Conservation (phyloP, 2,888 invertebrate genomes). For the Vanessa cardui region DNA sequence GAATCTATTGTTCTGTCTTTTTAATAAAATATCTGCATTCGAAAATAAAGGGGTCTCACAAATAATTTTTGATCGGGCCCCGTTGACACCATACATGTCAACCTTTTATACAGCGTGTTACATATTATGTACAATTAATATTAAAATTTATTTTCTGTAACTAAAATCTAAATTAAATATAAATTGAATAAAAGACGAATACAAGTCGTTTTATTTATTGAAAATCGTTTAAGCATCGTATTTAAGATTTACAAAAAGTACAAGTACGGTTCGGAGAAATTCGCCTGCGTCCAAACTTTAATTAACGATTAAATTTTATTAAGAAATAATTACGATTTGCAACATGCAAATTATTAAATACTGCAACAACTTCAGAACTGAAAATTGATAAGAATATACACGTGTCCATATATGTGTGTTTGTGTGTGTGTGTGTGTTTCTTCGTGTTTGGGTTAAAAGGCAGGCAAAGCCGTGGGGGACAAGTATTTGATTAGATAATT, state of each 20-base stretch:
- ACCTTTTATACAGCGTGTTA: conserved; percentile 49
- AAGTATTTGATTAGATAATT: too few species aligned
- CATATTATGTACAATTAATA: too few species aligned
- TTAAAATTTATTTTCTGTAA: too few species aligned
- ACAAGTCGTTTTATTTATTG: neutral
- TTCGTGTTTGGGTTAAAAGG: too few species aligned
- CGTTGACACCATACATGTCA: conserved; percentile 58
- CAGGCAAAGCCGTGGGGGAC: too few species aligned
- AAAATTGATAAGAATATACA: too few species aligned
- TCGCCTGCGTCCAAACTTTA: too few species aligned
- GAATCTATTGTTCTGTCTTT: conserved; percentile 48
- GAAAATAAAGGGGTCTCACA: conserved; percentile 50
- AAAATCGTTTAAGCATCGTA: neutral
- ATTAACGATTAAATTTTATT: neutral
- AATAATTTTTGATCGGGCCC: conserved; percentile 55
- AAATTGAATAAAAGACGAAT: neutral
- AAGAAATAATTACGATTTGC: neutral
- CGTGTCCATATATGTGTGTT: too few species aligned
- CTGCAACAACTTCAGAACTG: too few species aligned
- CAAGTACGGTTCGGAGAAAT: conserved; percentile 2
- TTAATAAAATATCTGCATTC: conserved; percentile 53
- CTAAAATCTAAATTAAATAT: neutral
- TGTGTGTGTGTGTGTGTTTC: too few species aligned
- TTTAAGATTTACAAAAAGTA: conserved; percentile 5
- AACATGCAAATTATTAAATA: neutral